A percentile compares a stretch with the other conserved stretches of the same genome.
phyloP scores from a whole-genome alignment of 2,797 vertebrate species.

The Geotria australis region DNA sequence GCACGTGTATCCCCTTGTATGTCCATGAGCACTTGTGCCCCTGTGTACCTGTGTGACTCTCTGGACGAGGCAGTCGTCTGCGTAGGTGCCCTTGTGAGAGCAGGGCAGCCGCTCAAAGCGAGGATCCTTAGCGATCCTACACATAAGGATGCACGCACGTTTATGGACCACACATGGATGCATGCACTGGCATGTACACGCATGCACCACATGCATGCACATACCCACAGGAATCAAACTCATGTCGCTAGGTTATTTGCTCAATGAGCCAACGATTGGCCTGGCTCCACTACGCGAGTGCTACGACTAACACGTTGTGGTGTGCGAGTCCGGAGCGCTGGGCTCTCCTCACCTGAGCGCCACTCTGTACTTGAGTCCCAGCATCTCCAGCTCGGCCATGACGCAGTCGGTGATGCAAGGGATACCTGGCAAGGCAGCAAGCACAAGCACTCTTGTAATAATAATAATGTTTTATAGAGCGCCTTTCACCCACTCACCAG shows the following conservation, averaged over 20 bases:
- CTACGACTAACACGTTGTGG: no score
- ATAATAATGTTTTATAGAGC: not conserved
- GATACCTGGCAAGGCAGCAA: constrained; percentile 28
- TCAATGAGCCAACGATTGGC: no score
- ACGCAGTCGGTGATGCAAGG: constrained; percentile 95
- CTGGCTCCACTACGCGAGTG: no score
- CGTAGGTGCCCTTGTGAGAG: constrained; percentile 73
- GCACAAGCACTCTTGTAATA: not conserved
- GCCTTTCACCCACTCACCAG: not conserved
- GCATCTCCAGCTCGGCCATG: constrained; percentile 92
- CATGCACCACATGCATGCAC: no score
- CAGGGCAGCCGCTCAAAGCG: constrained; percentile 76
- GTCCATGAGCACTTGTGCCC: no score
- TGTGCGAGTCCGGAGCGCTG: no score
- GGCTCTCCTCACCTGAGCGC: constrained; percentile 33
- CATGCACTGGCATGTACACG: no score
- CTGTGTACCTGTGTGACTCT: constrained; percentile 61
- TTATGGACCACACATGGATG: no score
- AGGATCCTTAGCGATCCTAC: constrained; percentile 77
- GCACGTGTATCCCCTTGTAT: no score
- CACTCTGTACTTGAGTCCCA: constrained; percentile 84
- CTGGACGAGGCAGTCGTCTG: constrained; percentile 88
- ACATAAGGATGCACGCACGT: not conserved
- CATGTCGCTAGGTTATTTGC: no score
- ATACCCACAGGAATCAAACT: no score